These are phyloP conservation scores for Neomicropteryx cornuta DNA, from an alignment of 1,140 invertebrate genomes.

Conservation along the genomic window DNA sequence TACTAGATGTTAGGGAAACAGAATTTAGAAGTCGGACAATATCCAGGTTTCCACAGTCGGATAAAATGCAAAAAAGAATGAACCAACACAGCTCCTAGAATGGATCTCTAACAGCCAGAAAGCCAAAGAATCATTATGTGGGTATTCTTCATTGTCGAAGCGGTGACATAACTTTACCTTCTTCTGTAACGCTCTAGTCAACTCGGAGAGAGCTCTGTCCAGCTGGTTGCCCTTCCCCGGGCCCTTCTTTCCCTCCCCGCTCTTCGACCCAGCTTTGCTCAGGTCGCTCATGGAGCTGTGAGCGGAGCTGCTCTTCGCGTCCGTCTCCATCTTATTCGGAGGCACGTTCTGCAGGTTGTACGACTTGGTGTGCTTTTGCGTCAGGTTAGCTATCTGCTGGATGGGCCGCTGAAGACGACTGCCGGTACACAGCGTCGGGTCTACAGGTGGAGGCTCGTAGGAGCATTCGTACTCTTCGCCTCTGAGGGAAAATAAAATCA, in stretches of 20 bases:
- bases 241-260: constrained; percentile 15
- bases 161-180: constrained; percentile 24
- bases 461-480: constrained; percentile 30
- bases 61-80: no score
- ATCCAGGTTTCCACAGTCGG: no score
- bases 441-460: constrained; percentile 20
- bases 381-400: constrained; percentile 15
- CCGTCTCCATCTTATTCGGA: no score
- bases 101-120: background rate
- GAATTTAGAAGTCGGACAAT: no score
- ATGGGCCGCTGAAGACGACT: constrained; percentile 15
- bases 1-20: no score
- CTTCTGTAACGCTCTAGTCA: constrained; percentile 48
- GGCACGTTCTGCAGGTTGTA: constrained; percentile 23
- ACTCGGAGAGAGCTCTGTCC: constrained; percentile 51
- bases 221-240: constrained; percentile 52
- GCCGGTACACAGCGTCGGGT: constrained; percentile 16
- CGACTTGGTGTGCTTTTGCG: constrained; percentile 13
- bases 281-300: constrained; percentile 26
- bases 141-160: no score
- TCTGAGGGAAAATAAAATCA: constrained; percentile 12
- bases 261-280: constrained; percentile 20
- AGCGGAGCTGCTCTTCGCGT: constrained; percentile 17
- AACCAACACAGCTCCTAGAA: background rate
- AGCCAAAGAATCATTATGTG: background rate